These are phyloP conservation scores for Pheosia tremula DNA, from an alignment of 2,888 invertebrate genomes.

Conservation along the genomic window DNA sequence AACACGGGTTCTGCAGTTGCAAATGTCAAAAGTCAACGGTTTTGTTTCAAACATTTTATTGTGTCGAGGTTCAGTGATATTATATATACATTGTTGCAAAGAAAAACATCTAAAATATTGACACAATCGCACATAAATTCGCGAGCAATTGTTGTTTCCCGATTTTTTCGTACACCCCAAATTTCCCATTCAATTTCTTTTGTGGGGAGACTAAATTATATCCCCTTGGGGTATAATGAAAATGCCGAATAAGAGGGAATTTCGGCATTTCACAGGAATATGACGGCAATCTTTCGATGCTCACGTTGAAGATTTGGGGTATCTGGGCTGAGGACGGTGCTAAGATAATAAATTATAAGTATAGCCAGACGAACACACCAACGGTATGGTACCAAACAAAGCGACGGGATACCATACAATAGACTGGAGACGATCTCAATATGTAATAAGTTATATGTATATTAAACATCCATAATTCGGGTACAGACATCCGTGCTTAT, in stretches of 20 bases:
- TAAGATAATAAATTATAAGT: no score
- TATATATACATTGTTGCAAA: neutral
- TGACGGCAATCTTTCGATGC: conserved; percentile 29
- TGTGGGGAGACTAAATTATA: conserved; percentile 43
- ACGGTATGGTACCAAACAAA: no score
- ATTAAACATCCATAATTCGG: no score
- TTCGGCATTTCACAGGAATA: conserved; percentile 39
- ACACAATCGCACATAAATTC: conserved; percentile 2
- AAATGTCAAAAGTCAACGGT: no score
- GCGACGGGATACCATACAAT: no score
- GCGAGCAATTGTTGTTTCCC: conserved; percentile 21
- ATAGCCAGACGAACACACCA: no score
- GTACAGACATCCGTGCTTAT: no score
- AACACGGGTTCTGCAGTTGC: no score
- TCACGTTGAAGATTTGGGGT: neutral
- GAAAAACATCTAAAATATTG: neutral
- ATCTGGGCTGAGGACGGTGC: no score
- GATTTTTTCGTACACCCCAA: conserved; percentile 21
- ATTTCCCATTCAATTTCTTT: conserved; percentile 43
- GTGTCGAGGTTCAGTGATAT: neutral
- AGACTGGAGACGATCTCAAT: no score
- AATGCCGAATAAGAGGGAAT: conserved; percentile 42
- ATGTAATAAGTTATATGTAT: no score
- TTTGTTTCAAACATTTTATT: no score
- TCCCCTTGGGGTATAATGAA: conserved; percentile 39